Evolutionary conservation across 2,797 vertebrate genomes (phyloP).

Genomic region (Acrossocheilus fasciatus): DNA sequence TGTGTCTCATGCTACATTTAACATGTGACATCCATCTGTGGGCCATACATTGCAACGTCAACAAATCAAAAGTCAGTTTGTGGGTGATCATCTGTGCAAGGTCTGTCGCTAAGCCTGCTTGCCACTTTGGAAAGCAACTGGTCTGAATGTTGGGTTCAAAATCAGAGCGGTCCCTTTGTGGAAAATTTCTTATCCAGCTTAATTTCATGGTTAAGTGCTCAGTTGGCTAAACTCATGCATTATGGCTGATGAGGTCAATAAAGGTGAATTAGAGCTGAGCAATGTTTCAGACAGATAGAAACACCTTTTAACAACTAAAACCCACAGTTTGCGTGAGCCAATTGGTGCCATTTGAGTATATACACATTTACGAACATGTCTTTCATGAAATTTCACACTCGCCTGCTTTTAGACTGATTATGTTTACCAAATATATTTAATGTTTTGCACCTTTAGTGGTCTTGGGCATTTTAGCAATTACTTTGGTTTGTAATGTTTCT

Average conservation of each 20-base stretch:
- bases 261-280: slow-evolving; percentile 24
- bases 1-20: not conserved
- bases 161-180: slow-evolving; percentile 9
- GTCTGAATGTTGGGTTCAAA: slow-evolving; percentile 10
- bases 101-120: not conserved
- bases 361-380: not conserved
- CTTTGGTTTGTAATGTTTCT: not conserved
- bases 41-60: not conserved
- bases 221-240: slow-evolving; percentile 40
- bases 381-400: slow-evolving; percentile 30
- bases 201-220: slow-evolving; percentile 34
- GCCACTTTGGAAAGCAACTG: not conserved
- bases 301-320: slow-evolving; percentile 22
- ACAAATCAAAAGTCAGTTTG: not conserved
- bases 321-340: not conserved
- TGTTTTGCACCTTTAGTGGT: not conserved
- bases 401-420: not conserved
- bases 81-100: not conserved
- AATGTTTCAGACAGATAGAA: slow-evolving; percentile 37
- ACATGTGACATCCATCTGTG: not conserved
- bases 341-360: not conserved
- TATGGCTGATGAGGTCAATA: slow-evolving; percentile 44
- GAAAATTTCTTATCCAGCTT: slow-evolving; percentile 31
- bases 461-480: not conserved
- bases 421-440: slow-evolving; percentile 1